Evolutionary conservation across 2,797 vertebrate species (phyloP).

Genomic region (Enteromius mattozi): DNA sequence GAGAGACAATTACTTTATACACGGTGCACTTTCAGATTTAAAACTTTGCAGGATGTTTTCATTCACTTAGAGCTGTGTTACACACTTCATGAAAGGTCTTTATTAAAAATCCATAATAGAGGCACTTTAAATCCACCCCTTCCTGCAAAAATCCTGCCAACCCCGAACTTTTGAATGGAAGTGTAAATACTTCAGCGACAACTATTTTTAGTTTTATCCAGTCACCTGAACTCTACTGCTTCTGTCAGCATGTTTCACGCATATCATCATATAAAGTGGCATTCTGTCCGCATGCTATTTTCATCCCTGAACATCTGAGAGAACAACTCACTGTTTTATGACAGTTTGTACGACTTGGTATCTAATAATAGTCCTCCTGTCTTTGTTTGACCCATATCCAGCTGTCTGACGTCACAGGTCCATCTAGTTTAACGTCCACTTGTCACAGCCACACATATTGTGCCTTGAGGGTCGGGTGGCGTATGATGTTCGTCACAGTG

Average conservation of each 20-base stretch:
- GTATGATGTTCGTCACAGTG: constrained; percentile 17
- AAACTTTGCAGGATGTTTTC: too few species aligned
- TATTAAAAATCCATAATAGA: too few species aligned
- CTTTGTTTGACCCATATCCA: constrained; percentile 33
- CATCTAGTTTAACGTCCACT: not conserved
- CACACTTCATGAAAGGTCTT: too few species aligned
- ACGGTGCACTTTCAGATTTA: too few species aligned
- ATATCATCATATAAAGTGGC: constrained; percentile 1
- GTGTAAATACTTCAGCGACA: not conserved
- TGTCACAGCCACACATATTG: not conserved
- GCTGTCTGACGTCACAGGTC: constrained; percentile 25
- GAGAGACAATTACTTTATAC: too few species aligned
- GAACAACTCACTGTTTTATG: not conserved
- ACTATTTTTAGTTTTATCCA: not conserved
- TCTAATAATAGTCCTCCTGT: constrained; percentile 8
- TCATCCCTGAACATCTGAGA: constrained; percentile 4
- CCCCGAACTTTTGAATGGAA: not conserved
- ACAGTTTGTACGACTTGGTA: not conserved
- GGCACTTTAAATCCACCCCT: not conserved
- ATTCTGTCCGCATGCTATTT: constrained; percentile 21
- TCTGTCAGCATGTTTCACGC: constrained; percentile 4
- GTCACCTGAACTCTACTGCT: constrained; percentile 5
- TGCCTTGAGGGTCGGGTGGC: constrained; percentile 12
- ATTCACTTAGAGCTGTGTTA: too few species aligned
- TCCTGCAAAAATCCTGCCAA: not conserved